Evolutionary conservation across 1,140 invertebrate species (phyloP), one percentile per base, ranked within the genome.

Genomic region (Coboldia fuscipes): DNA sequence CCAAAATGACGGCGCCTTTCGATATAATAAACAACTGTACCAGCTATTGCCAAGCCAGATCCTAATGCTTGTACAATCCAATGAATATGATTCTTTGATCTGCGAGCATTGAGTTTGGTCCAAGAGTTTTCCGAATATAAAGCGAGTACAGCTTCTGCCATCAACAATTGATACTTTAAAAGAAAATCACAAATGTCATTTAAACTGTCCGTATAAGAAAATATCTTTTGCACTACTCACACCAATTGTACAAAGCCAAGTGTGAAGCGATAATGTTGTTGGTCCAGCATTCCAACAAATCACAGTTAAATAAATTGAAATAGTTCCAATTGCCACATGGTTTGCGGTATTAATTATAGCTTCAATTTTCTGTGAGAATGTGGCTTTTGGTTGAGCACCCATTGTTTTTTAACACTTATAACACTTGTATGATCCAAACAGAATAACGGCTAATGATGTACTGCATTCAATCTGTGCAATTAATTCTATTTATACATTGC

Each of bases 81-180:
- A 24, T 36, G 35, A n/a, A 36, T 23, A 6, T 5, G n/a, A 1
- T 18, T 31, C 17, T 36, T 30, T n/a, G 28, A 14, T 24, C n/a
- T 9, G n/a, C 20, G 17, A 10, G n/a, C 24, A 17, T 36, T 8
- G 3, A 30, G n/a, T n/a, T 22, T 12, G 23, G 35, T 28, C 12
- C 20, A 22, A 5, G 22, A 14, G 13, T 36, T 36, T 36, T 12
- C 19, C 3, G 17, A 17, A 18, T 36, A 36, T 14, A 36, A 21
- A n/a, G 29, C 28, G 10, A 36, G 21, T 23, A 36, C 31, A 1
- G 27, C 18, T 36, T 36, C 28, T 18, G 35, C 20, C 29, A 36
- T 30, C 13, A 36, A 21, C 10, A 36, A 26, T 17, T 36, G 28
- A 24, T 36, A 36, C n/a, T 33, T 5, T 10, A 31, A 14, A 24